Conservation (phyloP, 2,888 invertebrate species). For the Invenusta paracnida region DNA sequence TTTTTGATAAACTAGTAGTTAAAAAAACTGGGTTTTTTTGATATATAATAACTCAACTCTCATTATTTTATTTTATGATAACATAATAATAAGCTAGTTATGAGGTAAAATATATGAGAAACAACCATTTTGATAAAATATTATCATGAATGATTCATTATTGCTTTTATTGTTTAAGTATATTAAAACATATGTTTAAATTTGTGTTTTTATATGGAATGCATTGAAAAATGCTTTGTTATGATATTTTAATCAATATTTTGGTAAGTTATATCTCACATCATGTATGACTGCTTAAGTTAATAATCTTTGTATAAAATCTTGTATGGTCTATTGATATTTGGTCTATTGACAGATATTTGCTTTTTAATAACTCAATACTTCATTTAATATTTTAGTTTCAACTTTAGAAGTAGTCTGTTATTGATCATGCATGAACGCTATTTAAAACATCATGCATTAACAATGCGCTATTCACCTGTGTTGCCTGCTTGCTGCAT, state of each 20-base stretch:
- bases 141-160: not conserved
- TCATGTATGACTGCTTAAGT: no score
- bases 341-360: no score
- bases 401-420: no score
- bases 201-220: not conserved
- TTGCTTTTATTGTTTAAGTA: not conserved
- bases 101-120: not conserved
- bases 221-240: not conserved
- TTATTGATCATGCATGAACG: no score
- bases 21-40: not conserved
- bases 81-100: not conserved
- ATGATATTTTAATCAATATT: not conserved
- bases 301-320: no score
- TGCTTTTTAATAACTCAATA: no score
- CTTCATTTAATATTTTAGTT: no score
- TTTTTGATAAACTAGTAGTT: no score
- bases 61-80: not conserved
- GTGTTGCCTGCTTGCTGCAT: not conserved
- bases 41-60: not conserved
- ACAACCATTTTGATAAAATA: not conserved
- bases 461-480: not conserved
- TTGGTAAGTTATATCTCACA: no score
- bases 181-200: not conserved
- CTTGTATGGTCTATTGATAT: no score
- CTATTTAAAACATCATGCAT: not conserved